Conservation (phyloP, 2,888 invertebrate species). For the Ormyrus thymus region DNA sequence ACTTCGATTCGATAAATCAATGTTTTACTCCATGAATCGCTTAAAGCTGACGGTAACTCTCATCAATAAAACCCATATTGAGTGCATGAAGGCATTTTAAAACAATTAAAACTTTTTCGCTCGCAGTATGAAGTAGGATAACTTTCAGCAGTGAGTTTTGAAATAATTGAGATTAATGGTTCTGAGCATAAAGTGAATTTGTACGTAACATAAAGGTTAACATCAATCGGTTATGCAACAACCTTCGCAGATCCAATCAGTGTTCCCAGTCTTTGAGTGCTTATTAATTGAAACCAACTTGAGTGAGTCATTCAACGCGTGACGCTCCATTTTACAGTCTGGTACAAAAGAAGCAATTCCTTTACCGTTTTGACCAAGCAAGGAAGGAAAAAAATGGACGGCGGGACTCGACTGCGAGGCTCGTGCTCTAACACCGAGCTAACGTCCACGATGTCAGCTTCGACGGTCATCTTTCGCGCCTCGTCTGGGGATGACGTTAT, state of each 20-base stretch:
- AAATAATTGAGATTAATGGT: conserved; percentile 44
- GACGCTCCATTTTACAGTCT: too few relatives aligned
- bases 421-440: too few relatives aligned
- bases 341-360: too few relatives aligned
- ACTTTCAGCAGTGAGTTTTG: conserved; percentile 22
- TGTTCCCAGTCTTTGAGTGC: neutral
- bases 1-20: neutral
- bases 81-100: conserved; percentile 16
- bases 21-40: neutral
- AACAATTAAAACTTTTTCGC: conserved; percentile 37
- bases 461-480: too few relatives aligned
- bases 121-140: neutral
- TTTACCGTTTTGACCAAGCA: too few relatives aligned
- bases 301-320: too few relatives aligned
- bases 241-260: conserved; percentile 1
- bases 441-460: too few relatives aligned
- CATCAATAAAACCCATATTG: neutral
- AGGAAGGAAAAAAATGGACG: too few relatives aligned
- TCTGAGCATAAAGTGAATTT: neutral
- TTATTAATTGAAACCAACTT: too few relatives aligned
- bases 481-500: too few relatives aligned
- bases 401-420: too few relatives aligned
- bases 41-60: too few relatives aligned
- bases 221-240: conserved; percentile 20
- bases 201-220: conserved; percentile 12